Base-by-base conservation (phyloP, 2,888 invertebrate species). In the Tenthredo amoena region DNA sequence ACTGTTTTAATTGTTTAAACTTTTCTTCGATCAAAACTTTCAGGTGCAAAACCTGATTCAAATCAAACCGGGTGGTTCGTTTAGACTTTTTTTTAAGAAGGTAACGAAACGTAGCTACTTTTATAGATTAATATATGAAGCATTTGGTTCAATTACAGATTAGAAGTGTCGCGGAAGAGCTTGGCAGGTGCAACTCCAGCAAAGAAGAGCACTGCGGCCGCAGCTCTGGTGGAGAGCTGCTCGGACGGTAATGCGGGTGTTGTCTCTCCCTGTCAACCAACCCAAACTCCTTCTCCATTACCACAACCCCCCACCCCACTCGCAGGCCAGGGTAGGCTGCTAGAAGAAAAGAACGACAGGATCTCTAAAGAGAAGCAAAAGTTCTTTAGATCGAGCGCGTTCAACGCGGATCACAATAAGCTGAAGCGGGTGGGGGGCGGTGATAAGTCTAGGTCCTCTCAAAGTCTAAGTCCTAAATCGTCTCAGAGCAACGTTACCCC, bases 311-410 rank as follows among this genome's bases (percentile, higher is more conserved):
- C 91, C 91, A 91, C 91, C 91, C 90, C 88, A 88, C 86, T 86
- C 94, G 93, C 94, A 94, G 93, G 92, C 91, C 93, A 93, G 91
- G 93, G 93, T 92, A 93, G 93, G 93, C 93, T 93, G 89, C 94
- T 94, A 88, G 94, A 95, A 89, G 95, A 95, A 91, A 95, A 96
- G 93, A 95, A 96, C 94, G 97, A 97, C 94, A 95, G 95, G 93
- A 97, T 97, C 95, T 97, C 97, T 88, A 97, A 97, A 94, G 97
- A 97, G 95, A 97, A 97, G 94, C 97, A 97, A 94, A 97, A 97
- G 94, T 97, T 97, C 95, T 97, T 97, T 95, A 95, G 97, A 93
- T 95, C 96, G 93, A 97, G 97, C 90, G 97, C 96, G 84, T 97
- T 97, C 93, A 97, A 97, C 93, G 95, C 96, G 87, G 96, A 96